A percentile compares a stretch with the other conserved stretches of the same genome.
These are phyloP conservation scores for Herpetotheres cachinnans DNA, from an alignment of 2,113 vertebrate species.

Conservation along the genomic window DNA sequence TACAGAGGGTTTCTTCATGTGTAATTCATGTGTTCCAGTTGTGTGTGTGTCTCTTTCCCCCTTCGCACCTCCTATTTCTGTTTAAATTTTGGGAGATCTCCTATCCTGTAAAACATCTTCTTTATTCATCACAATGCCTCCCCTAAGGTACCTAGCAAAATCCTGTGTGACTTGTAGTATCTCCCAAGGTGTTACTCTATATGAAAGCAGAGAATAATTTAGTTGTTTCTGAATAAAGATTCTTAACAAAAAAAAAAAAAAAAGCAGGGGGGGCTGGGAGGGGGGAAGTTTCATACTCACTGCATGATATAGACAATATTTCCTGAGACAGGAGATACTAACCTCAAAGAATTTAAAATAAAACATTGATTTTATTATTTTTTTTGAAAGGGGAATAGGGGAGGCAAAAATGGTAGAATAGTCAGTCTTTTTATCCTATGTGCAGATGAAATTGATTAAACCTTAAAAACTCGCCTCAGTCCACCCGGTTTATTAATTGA, in stretches of 20 bases:
- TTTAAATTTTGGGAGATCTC: conserved; percentile 4
- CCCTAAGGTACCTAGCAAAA: conserved; percentile 54
- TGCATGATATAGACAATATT: conserved; percentile 79
- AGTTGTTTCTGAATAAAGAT: conserved; percentile 66
- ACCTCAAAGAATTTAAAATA: conserved; percentile 82
- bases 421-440: conserved; percentile 77
- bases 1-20: neutral
- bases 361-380: conserved; percentile 77
- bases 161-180: conserved; percentile 50
- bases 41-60: neutral
- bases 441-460: conserved; percentile 85
- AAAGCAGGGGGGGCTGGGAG: neutral
- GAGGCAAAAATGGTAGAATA: conserved; percentile 70
- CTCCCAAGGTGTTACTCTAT: conserved; percentile 55
- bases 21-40: conserved; percentile 10
- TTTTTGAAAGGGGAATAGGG: conserved; percentile 58
- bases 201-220: conserved; percentile 60
- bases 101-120: conserved; percentile 51
- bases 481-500: conserved; percentile 89
- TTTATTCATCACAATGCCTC: neutral
- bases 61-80: neutral
- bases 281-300: conserved; percentile 55
- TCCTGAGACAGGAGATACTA: conserved; percentile 84
- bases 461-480: conserved; percentile 79
- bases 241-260: conserved; percentile 31